phyloP scores from a whole-genome alignment of 2,888 invertebrate genomes.

The Lepidochrysops patricia region DNA sequence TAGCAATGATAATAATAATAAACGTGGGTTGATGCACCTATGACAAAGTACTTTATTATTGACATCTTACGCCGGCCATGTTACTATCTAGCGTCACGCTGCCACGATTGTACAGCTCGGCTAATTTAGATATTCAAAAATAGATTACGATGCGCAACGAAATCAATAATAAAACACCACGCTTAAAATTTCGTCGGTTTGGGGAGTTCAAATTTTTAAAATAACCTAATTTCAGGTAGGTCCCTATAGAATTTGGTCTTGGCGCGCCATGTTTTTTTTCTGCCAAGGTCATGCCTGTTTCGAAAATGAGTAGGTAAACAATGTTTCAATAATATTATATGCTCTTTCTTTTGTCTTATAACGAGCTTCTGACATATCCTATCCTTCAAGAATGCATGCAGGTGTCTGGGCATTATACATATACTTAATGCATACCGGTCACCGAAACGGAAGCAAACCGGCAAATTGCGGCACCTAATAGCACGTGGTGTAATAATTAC shows the following conservation, averaged over 20 bases:
- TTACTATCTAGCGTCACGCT: constrained; percentile 68
- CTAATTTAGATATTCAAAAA: constrained; percentile 51
- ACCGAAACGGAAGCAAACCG: constrained; percentile 12
- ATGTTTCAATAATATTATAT: constrained; percentile 35
- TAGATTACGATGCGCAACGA: constrained; percentile 44
- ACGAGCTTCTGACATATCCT: neutral
- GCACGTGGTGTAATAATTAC: constrained; percentile 40
- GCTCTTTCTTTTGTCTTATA: constrained; percentile 8
- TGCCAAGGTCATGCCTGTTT: constrained; percentile 69
- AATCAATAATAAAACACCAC: constrained; percentile 41
- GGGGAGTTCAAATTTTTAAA: constrained; percentile 30
- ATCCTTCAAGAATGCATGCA: neutral
- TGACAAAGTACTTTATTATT: constrained; percentile 24
- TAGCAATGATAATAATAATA: neutral
- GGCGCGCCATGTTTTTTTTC: constrained; percentile 72
- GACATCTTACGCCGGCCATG: constrained; percentile 61
- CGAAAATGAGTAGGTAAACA: constrained; percentile 70
- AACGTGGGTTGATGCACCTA: neutral
- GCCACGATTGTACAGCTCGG: constrained; percentile 45
- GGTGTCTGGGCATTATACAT: neutral
- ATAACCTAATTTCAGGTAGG: constrained; percentile 36
- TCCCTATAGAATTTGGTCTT: constrained; percentile 47
- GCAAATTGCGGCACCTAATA: constrained; percentile 22
- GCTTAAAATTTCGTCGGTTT: constrained; percentile 26
- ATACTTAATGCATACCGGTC: constrained; percentile 40